Percentiles rank a stretch among this genome's conserved stretches.
Evolutionary conservation across 1,140 invertebrate species (phyloP).

Genomic region (Gonatopus flavifemur): DNA sequence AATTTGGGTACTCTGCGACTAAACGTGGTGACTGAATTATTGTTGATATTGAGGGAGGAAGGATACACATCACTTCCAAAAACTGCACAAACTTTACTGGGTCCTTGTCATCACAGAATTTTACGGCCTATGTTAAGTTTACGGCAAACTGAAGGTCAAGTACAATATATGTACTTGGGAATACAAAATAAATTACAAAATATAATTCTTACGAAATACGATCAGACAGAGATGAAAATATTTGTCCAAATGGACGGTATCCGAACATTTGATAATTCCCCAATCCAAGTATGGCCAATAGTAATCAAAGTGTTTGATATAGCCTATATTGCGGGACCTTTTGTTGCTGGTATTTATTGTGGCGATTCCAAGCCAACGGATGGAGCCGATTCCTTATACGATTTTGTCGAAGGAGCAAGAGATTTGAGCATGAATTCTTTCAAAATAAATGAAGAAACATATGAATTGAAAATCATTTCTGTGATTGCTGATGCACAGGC

Average conservation of each 20-base stretch:
- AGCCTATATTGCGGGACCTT: conserved; percentile 1
- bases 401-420: conserved; percentile 6
- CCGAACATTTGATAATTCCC: too few relatives aligned
- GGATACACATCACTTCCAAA: neutral
- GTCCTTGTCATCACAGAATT: neutral
- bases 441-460: neutral
- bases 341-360: conserved; percentile 2
- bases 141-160: neutral
- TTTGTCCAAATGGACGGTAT: too few relatives aligned
- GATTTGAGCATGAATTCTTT: conserved; percentile 1
- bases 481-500: conserved; percentile 7
- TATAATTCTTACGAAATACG: neutral
- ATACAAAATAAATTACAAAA: conserved; percentile 3
- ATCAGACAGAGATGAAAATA: neutral
- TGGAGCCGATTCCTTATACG: neutral
- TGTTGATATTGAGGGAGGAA: neutral
- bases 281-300: too few relatives aligned
- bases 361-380: too few relatives aligned
- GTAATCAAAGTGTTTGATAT: neutral
- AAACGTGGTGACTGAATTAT: too few relatives aligned
- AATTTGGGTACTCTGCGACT: too few relatives aligned
- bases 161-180: conserved; percentile 2
- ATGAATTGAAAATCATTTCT: neutral
- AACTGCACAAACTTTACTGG: neutral
- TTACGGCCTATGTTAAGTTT: neutral